A percentile compares a stretch with the other conserved stretches of the same genome.
Evolutionary conservation across 2,797 vertebrate genomes (phyloP).

Genomic region (Alcedo quadribrachys): DNA sequence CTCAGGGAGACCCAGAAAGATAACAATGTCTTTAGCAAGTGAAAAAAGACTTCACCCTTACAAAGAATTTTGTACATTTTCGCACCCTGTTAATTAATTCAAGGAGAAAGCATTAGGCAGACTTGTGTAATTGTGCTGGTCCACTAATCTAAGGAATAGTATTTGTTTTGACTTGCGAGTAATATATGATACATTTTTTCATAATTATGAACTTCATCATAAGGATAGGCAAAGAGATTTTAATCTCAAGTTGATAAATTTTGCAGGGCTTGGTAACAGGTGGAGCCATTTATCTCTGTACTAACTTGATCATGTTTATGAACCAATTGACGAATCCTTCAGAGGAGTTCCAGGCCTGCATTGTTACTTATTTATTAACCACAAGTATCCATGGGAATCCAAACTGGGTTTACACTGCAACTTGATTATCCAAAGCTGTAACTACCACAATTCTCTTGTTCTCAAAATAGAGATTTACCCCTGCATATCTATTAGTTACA

Average conservation of each 20-base stretch:
- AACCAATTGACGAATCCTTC: conserved; percentile 10
- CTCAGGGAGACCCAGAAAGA: conserved; percentile 9
- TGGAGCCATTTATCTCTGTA: conserved; percentile 62
- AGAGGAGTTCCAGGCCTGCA: neutral
- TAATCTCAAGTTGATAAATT: conserved; percentile 64
- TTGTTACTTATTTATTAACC: conserved; percentile 46
- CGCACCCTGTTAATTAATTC: neutral
- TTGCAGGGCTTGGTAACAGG: conserved; percentile 61
- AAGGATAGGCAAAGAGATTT: conserved; percentile 62
- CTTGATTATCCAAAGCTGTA: conserved; percentile 12
- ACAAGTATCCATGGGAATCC: neutral
- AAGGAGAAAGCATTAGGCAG: conserved; percentile 32
- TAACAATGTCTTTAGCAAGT: conserved; percentile 14
- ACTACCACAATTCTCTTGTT: conserved; percentile 10
- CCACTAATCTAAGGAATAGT: conserved; percentile 37
- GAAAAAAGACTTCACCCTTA: conserved; percentile 50
- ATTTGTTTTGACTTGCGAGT: conserved; percentile 69
- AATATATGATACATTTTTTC: conserved; percentile 60
- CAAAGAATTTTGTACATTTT: conserved; percentile 41
- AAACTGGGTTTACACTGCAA: neutral
- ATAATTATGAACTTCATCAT: conserved; percentile 62
- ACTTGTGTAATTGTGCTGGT: conserved; percentile 48
- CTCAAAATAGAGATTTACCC: conserved; percentile 36
- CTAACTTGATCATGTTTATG: conserved; percentile 53
- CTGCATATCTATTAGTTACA: conserved; percentile 50